phyloP scores from a whole-genome alignment of 2,113 vertebrate genomes.

The Nibea coibor region DNA sequence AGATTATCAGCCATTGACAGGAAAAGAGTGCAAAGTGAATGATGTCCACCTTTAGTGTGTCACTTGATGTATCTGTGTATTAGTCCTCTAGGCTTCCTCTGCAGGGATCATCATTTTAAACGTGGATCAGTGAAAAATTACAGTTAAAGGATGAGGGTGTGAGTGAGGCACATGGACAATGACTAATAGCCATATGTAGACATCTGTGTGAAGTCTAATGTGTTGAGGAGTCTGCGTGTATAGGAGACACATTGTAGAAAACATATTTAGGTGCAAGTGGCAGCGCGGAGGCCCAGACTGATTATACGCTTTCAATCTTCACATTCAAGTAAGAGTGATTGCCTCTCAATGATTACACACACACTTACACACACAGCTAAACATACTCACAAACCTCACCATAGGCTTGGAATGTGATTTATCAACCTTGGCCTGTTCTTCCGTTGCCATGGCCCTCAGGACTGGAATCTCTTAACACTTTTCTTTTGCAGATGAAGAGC shows the following conservation, averaged over 20 bases:
- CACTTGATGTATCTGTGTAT: too few relatives aligned
- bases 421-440: slow-evolving; percentile 26
- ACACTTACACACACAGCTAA: slow-evolving; percentile 8
- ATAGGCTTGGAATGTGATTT: slow-evolving; percentile 33
- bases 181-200: too few relatives aligned
- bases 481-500: slow-evolving; percentile 32
- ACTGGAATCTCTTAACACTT: background rate
- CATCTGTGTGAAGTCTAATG: background rate
- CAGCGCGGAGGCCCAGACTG: background rate
- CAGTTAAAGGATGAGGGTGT: too few relatives aligned
- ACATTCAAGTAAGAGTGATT: slow-evolving; percentile 22
- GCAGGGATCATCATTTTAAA: too few relatives aligned
- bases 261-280: slow-evolving; percentile 10
- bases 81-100: too few relatives aligned
- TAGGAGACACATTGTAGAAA: background rate
- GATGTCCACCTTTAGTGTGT: too few relatives aligned
- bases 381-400: background rate
- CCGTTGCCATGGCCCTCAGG: slow-evolving; percentile 5
- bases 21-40: too few relatives aligned
- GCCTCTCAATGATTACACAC: background rate
- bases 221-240: background rate
- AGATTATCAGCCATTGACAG: too few relatives aligned
- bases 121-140: too few relatives aligned
- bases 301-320: slow-evolving; percentile 1
- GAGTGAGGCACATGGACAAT: too few relatives aligned